Base-by-base conservation (phyloP, 2,888 invertebrate genomes). In the Amiota communis region DNA sequence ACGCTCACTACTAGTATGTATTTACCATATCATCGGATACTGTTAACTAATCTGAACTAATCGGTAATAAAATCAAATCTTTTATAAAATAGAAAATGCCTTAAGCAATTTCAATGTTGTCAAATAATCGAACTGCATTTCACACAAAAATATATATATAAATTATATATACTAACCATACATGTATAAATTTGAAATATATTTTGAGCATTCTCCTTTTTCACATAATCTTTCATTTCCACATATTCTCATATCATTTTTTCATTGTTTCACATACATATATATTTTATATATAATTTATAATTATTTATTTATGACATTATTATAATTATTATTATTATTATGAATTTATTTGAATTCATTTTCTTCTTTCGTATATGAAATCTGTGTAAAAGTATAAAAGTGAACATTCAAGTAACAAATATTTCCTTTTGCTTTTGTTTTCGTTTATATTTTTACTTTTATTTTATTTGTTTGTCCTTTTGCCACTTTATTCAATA, bases 311-410 rank as follows among this genome's bases (percentile, higher is more conserved):
- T 4, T 36, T 36, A 36, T 6, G 36, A 36, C 36, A 36, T 36
- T 36, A 36, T 23, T 23, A 23, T 23, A 23, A 23, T 23, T 23
- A 23, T 36, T 36, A 36, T 36, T 36, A 6, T 36, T 36, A 36
- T 36, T 36, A 36, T 76, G 72, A 68, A 65, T 76, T 74, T 71
- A 70, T 23, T 69, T 76, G 59, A 59, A 59, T 73, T 75, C 76
- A 48, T 65, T 77, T 72, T 75, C 67, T 59, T 78, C 74, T 79
- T 78, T 67, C 75, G 76, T 78, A 72, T 57, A 17, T 65, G 20
- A 70, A 76, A 74, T 79, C 79, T 78, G 81, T 87, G 87, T 87
- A 87, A 87, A 87, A 87, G 87, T 87, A 87, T 85, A 87, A 87
- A 87, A 87, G 82, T 86, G 81, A 86, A 85, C 83, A 80, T 79